Evolutionary conservation across 1,140 invertebrate genomes (phyloP).

Genomic region (Papilio polyxenes): DNA sequence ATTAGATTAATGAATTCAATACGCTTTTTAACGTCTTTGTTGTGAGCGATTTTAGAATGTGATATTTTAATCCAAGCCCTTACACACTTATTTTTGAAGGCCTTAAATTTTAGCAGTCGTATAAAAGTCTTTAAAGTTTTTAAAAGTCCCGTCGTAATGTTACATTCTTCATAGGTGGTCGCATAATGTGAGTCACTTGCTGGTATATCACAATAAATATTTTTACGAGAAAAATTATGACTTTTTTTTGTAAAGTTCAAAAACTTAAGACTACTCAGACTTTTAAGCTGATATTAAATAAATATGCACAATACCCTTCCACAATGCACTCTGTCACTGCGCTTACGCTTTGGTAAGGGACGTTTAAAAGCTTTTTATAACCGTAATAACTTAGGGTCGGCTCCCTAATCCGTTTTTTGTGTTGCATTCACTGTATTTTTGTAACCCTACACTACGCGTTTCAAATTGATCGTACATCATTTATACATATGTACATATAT

Average conservation of each 20-base stretch:
- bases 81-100: not conserved
- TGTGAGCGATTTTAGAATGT: not conserved
- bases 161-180: not conserved
- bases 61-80: not conserved
- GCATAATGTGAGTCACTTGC: not conserved
- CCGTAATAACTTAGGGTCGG: conserved; percentile 22
- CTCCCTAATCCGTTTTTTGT: conserved; percentile 25
- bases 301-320: not conserved
- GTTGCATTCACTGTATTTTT: not conserved
- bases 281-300: conserved; percentile 21
- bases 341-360: conserved; percentile 16
- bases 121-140: not conserved
- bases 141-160: not conserved
- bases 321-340: conserved; percentile 12
- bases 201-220: not conserved
- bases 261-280: not conserved
- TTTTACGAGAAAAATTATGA: not conserved
- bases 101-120: not conserved
- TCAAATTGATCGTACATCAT: not conserved
- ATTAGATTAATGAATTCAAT: not conserved
- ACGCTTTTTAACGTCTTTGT: not conserved
- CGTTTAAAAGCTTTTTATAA: conserved; percentile 20
- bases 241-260: not conserved
- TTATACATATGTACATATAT: not conserved
- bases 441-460: not conserved